Conservation (phyloP, 2,113 vertebrate species). For the Emydura subglobosa region DNA sequence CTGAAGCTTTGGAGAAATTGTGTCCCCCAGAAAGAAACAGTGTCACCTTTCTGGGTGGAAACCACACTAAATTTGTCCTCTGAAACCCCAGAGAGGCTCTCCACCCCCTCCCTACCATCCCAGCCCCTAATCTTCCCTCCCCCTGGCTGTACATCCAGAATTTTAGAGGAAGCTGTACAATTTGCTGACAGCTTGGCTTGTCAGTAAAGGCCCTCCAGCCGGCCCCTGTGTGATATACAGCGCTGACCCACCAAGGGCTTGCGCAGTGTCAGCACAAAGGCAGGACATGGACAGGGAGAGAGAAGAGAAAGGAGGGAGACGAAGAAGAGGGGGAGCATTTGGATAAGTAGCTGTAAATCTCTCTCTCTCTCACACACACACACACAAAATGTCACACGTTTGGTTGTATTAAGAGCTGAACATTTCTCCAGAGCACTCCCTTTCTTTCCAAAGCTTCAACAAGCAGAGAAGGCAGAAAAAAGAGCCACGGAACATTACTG, state of each 20-base stretch:
- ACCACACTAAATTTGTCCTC: neutral
- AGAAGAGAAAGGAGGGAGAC: neutral
- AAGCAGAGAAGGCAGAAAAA: neutral
- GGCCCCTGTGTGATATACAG: neutral
- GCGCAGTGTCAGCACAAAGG: accelerated
- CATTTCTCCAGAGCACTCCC: neutral
- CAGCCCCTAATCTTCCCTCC: accelerated
- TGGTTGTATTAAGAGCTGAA: slow-evolving; percentile 59
- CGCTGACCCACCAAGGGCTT: neutral
- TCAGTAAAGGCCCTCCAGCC: accelerated
- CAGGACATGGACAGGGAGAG: neutral
- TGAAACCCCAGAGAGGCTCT: accelerated
- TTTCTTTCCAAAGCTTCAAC: accelerated
- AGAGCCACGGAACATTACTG: accelerated
- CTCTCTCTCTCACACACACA: neutral
- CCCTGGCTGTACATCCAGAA: accelerated
- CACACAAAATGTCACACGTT: accelerated
- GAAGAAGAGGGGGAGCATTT: neutral
- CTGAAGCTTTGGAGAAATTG: accelerated
- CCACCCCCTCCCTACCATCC: neutral
- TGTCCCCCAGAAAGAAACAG: accelerated
- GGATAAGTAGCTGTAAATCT: slow-evolving; percentile 46
- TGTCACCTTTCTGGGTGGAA: neutral
- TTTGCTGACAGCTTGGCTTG: neutral
- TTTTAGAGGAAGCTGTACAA: slow-evolving; percentile 45